Evolutionary conservation across 2,888 invertebrate genomes (phyloP), one percentile per base, ranked within the genome.

Genomic region (Lissocephala sabroskyi): DNA sequence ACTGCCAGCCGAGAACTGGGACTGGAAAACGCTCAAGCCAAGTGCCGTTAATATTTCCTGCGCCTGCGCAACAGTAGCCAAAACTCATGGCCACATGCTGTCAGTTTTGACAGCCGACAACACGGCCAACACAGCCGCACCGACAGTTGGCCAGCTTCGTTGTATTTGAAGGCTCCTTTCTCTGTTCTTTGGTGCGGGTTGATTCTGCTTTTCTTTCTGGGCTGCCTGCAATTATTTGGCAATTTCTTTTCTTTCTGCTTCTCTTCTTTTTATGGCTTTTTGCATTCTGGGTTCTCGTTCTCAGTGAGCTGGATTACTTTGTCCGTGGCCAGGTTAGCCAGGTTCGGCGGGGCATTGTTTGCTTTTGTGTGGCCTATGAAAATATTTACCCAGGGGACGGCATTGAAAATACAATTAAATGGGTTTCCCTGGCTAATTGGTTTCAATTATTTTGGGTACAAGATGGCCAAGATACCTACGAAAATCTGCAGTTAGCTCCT

Each of bases 391-490:
- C 61, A 70, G 60, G 70, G 60, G 50, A 45, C 47, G 49, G 45
- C 58, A 71, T 41, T 56, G 51, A 55, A 58, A 65, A 63, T 58
- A 76, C 68, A 79, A 79, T 80, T 80, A 77, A 67, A 79, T 63
- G 64, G 75, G 68, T 70, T 79, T 66, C 64, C 56, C 45, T 61
- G 62, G 71, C 79, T 80, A 79, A 79, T 79, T 79, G 79, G 61
- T 79, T 79, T 79, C 75, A 73, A 73, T 73, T 73, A 73, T 73
- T 74, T 61, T 65, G 71, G 67, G 49, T 62, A 54, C 13, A 49
- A 30, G 19, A 14, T 32, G 47, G 14, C 18, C 41, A 17, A 35
- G 32, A 46, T 36, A 35, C 14, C 11, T 41, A 45, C 29, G 37
- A 39, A 17, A 30, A 11, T 29, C 46, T 28, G n/a, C 30, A 40